Conservation (phyloP, 2,113 vertebrate species). For the Laticauda colubrina region DNA sequence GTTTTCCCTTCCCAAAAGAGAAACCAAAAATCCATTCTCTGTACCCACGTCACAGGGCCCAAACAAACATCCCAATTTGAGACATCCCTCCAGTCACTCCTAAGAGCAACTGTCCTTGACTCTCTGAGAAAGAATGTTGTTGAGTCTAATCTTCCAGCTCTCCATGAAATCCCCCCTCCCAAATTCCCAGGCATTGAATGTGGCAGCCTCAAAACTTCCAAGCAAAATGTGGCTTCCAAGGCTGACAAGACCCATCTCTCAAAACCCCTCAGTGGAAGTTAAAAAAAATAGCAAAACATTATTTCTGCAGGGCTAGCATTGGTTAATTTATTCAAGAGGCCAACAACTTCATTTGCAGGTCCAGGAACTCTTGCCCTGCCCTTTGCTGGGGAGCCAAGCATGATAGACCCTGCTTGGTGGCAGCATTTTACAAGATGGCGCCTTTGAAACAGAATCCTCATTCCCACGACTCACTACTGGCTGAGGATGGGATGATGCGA, state of each 20-base stretch:
- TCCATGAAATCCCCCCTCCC: no score
- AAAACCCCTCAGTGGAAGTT: background rate
- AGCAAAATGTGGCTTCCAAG: no score
- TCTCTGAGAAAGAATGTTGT: no score
- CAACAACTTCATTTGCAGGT: background rate
- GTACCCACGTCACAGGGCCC: no score
- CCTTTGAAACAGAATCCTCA: background rate
- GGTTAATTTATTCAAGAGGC: background rate
- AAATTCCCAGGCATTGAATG: no score
- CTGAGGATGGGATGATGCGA: background rate
- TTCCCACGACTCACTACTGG: background rate
- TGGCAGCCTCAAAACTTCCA: no score
- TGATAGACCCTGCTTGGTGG: background rate
- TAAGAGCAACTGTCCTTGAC: no score
- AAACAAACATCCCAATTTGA: no score
- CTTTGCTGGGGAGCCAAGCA: background rate
- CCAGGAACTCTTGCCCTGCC: background rate
- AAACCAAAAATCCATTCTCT: no score
- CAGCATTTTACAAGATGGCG: background rate
- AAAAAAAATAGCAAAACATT: background rate
- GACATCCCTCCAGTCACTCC: no score
- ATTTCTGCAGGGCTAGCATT: background rate
- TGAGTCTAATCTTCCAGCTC: no score
- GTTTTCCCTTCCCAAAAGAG: no score
- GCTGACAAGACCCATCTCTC: background rate